Base-by-base conservation (phyloP, 2,888 invertebrate species). In the Camptogramma bilineatum region DNA sequence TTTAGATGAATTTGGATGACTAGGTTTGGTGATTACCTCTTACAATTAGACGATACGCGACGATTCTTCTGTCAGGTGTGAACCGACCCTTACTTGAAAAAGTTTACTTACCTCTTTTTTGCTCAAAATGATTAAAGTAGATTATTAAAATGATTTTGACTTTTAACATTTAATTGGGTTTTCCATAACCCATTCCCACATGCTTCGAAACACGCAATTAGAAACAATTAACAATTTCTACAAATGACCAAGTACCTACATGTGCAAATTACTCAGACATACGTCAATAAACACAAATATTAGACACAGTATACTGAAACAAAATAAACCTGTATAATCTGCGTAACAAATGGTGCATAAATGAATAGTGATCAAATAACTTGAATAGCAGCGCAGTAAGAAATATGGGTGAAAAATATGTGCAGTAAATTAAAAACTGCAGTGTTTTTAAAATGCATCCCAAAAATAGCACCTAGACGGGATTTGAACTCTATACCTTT, bases 241-340 rank as follows among this genome's bases (percentile, higher is more conserved):
- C 4, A 19, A 24, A 13, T 31, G 24, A 54, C 52, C 24, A 46
- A 46, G 52, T 8, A 57, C 3, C 3, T 34, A 39, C 56, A 62
- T 47, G 57, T 47, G 47, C 39, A 57, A 62, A 52, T 42, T 48
- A 39, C 7, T 13, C 0, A 34, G 52, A 39, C 34, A 42, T 57
- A 21, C 17, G 10, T 24, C 5, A 47, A 24, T 52, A 5, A 18
- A 48, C 8, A 4, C 16, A 52, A 39, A 16, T 13, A 42, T 39
- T 39, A n/a, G 2, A 28, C 28, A 53, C 39, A 34, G 9, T 31
- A n/a, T 16, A n/a, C 4, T 16, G 10, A 44, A 44, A 16, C 16
- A 16, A 17, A 16, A 5, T 42, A 16, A 10, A 34, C 10, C 1
- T 10, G 10, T 34, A 34, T 13, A 39, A 13, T 10, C 34, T 10